Conservation (phyloP, 2,888 invertebrate genomes). For the Epiblema foenella region DNA sequence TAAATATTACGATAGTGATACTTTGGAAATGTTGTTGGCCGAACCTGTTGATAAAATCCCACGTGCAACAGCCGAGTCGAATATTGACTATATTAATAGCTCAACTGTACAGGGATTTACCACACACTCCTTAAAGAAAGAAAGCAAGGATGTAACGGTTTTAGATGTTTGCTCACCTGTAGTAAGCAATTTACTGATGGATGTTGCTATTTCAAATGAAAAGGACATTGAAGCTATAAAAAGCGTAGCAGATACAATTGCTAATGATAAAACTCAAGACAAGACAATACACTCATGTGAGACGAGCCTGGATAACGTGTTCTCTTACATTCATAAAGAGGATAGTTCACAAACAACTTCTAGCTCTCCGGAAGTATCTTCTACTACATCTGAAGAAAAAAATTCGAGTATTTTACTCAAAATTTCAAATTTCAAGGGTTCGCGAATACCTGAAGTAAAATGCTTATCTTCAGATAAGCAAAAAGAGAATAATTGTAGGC, state of each 20-base stretch:
- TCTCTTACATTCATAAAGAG: slow-evolving; percentile 56
- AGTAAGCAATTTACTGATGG: slow-evolving; percentile 3
- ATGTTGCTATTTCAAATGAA: background rate
- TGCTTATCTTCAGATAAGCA: slow-evolving; percentile 55
- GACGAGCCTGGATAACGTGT: slow-evolving; percentile 62
- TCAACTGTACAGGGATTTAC: background rate
- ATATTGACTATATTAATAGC: background rate
- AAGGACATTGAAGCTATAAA: slow-evolving; percentile 3
- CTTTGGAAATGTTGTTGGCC: slow-evolving; percentile 61
- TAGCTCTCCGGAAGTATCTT: slow-evolving; percentile 79
- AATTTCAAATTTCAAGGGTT: slow-evolving; percentile 75
- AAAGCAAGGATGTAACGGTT: background rate
- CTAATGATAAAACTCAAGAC: slow-evolving; percentile 51
- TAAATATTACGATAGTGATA: slow-evolving; percentile 58
- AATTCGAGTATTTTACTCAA: slow-evolving; percentile 72
- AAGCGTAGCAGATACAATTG: background rate
- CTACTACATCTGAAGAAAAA: slow-evolving; percentile 79
- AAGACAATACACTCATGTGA: slow-evolving; percentile 62
- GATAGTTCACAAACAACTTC: slow-evolving; percentile 57
- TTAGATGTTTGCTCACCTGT: slow-evolving; percentile 7
- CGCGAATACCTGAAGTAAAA: slow-evolving; percentile 70
- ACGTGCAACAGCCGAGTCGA: background rate
- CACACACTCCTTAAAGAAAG: background rate
- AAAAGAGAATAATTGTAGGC: slow-evolving; percentile 64
- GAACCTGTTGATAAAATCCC: slow-evolving; percentile 51